A percentile compares a stretch with the other conserved stretches of the same genome.
These are phyloP conservation scores for Nestor notabilis DNA, from an alignment of 2,113 vertebrate genomes.

Conservation along the genomic window DNA sequence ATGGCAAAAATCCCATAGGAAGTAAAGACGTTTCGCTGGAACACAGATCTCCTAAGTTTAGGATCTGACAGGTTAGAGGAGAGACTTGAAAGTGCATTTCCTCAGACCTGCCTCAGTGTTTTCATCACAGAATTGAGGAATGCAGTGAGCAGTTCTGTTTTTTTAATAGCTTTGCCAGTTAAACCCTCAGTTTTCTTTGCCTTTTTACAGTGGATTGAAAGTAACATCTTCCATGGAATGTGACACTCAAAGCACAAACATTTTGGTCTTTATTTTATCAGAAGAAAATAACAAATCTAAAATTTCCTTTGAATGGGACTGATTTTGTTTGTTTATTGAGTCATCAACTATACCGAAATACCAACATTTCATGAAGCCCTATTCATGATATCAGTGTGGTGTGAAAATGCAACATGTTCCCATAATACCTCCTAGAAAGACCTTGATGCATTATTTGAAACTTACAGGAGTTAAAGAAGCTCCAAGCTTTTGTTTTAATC, in stretches of 20 bases:
- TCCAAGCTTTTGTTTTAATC: background rate
- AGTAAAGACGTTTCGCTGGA: background rate
- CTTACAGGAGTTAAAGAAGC: background rate
- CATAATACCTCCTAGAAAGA: background rate
- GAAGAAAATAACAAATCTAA: background rate
- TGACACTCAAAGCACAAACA: background rate
- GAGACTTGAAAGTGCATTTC: background rate
- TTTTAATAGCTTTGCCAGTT: background rate
- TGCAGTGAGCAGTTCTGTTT: background rate
- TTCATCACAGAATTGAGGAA: background rate
- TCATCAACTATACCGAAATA: background rate
- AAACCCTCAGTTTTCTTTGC: background rate
- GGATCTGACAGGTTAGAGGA: background rate
- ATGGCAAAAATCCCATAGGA: background rate
- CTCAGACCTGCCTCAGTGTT: background rate
- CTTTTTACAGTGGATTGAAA: background rate
- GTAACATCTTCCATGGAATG: background rate
- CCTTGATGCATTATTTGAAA: background rate
- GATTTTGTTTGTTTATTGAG: background rate
- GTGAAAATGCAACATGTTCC: background rate
- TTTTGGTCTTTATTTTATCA: background rate
- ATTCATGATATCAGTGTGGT: background rate
- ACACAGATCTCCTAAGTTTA: background rate
- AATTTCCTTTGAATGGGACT: background rate
- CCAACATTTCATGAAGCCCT: background rate